Evolutionary conservation across 2,797 vertebrate species (phyloP), one percentile per base, ranked within the genome.

Genomic region (Rhyacichthys aspro): DNA sequence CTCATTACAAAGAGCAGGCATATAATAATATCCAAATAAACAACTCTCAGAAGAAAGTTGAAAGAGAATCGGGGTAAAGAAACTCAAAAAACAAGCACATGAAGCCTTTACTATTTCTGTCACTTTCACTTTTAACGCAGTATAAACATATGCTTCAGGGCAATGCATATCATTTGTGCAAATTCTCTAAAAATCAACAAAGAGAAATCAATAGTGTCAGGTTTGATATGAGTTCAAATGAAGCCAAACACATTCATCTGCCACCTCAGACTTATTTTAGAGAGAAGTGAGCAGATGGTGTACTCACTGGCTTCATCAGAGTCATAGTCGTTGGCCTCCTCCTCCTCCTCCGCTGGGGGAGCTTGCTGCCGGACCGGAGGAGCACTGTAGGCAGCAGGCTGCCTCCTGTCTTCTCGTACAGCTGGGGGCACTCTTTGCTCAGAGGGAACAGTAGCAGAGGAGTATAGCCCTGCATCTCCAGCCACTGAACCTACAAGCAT

Each of bases 301-400:
- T 41, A 87, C 89, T 82, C 89, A 98, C 97, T 98, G 80, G 95
- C 93, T 94, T 98, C 96, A 62, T 99, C 97, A 0, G 97, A 99
- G 75, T 99, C 97, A 0, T 97, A 98, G 92, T 95, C 96, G 69
- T 98, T 97, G 79, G 92, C 91, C 0, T 96, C 95, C 9, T 98
- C 95, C 15, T 97, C 95, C 1, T 97, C 94, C 14, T 94, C 94
- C 47, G 88, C 84, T 0, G 88, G 81, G 0, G 90, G 85, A 9
- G 83, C 34, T 0, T 90, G 89, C 16, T 87, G 63, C 1, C 91
- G 74, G 0, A 81, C 71, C 0, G 89, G 73, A 7, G 88, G 86
- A 60, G 92, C 86, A 16, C 38, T 53, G 43, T 92, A 93, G 15
- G 87, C 78, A 1, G 79, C 72, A 0, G 72, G 81, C 56, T 94